A percentile compares a stretch with the other conserved stretches of the same genome.
These are phyloP conservation scores for Asarcornis scutulata DNA, from an alignment of 2,113 vertebrate species.

Conservation along the genomic window DNA sequence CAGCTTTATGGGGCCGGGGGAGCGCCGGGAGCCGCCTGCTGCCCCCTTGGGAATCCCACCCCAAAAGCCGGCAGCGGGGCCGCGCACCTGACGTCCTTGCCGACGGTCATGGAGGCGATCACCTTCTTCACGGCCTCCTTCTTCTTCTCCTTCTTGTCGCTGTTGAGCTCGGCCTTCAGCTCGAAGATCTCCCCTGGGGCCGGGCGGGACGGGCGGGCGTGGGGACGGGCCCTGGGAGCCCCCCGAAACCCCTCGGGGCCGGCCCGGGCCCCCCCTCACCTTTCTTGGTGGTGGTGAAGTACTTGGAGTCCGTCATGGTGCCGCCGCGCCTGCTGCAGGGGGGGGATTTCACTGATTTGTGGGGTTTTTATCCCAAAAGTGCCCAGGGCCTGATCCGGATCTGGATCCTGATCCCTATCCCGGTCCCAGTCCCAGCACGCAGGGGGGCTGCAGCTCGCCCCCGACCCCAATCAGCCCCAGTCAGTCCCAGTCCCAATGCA, in stretches of 20 bases:
- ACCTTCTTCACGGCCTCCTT: constrained; percentile 99
- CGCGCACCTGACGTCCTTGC: constrained; percentile 95
- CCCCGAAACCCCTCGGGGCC: background rate
- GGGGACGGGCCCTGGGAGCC: background rate
- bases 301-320: constrained; percentile 99
- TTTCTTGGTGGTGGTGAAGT: constrained; percentile 99
- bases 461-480: no score
- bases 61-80: no score
- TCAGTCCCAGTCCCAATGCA: no score
- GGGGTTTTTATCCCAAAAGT: accelerated
- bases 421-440: no score
- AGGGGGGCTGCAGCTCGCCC: no score
- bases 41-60: no score
- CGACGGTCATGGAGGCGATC: constrained; percentile 98
- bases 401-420: no score
- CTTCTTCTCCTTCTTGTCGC: constrained; percentile 99
- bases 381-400: no score
- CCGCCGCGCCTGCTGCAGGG: constrained; percentile 54
- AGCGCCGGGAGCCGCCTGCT: background rate
- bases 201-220: no score
- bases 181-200: constrained; percentile 95
- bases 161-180: constrained; percentile 97
- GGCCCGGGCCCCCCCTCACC: constrained; percentile 73
- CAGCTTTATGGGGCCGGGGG: no score
- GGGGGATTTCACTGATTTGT: background rate